These are phyloP conservation scores for Oegoconia quadripuncta DNA, from an alignment of 2,888 invertebrate species.

Conservation along the genomic window DNA sequence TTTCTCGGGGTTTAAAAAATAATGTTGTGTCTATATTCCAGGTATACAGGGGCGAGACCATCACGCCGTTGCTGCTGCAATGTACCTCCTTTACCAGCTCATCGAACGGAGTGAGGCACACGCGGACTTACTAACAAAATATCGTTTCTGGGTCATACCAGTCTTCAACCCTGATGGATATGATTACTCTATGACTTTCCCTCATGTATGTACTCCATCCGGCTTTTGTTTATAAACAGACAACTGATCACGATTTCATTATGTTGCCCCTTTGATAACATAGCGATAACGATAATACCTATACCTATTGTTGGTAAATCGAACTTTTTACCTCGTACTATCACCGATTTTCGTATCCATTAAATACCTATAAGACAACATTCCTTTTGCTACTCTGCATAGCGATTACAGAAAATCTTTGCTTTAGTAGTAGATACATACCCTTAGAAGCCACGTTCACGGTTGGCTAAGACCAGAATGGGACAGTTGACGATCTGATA, in stretches of 20 bases:
- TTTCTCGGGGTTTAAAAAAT: not conserved
- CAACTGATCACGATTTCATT: not conserved
- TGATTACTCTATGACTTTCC: slow-evolving; percentile 68
- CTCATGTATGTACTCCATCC: slow-evolving; percentile 43
- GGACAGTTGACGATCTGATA: too few species aligned
- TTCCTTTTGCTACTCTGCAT: too few species aligned
- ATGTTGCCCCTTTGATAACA: too few species aligned
- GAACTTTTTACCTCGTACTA: too few species aligned
- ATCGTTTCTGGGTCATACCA: slow-evolving; percentile 67
- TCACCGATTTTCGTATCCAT: too few species aligned
- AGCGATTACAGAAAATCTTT: too few species aligned
- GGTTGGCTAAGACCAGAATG: too few species aligned
- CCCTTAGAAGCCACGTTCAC: too few species aligned
- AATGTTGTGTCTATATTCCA: slow-evolving; percentile 29
- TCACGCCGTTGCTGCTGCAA: slow-evolving; percentile 62
- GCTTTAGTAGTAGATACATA: too few species aligned
- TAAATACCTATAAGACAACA: too few species aligned
- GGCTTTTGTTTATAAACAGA: not conserved
- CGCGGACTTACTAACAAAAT: slow-evolving; percentile 52
- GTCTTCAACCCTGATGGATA: slow-evolving; percentile 73
- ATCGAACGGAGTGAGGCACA: slow-evolving; percentile 59
- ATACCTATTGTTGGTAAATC: too few species aligned
- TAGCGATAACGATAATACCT: too few species aligned
- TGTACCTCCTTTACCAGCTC: slow-evolving; percentile 63
- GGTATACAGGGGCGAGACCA: slow-evolving; percentile 71